Evolutionary conservation across 2,888 invertebrate genomes (phyloP), one percentile per base, ranked within the genome.

Genomic region (Diarsia brunnea): DNA sequence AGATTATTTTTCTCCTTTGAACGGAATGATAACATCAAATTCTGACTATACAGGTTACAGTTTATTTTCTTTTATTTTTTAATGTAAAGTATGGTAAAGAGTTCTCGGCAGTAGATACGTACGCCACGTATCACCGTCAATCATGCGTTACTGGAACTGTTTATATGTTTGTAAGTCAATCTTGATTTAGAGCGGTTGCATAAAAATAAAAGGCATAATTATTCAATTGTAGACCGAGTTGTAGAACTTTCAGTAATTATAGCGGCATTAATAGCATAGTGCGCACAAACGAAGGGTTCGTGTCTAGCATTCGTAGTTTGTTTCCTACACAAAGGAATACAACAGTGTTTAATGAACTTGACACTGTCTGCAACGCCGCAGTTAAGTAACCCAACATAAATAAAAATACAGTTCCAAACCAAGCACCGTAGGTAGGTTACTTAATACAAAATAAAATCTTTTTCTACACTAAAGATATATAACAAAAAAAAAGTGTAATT

Each of bases 231-330:
- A 74, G 72, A 80, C 75, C 77, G 55, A 77, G 81, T 74, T 67
- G 68, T 65, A 60, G 73, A 79, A 75, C 81, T 79, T 81, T 76
- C 79, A 84, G 89, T 91, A 91, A 90, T 91, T 90, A 91, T 91
- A 88, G 88, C 86, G 83, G 83, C 85, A 80, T 89, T 91, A 91
- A 91, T 91, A 84, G 86, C 87, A 83, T 80, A 81, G 79, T 79
- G 81, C 84, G 75, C 75, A 86, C 89, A 90, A 92, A 91, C 87
- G 84, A 88, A 88, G 82, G 76, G 87, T 90, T 88, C 91, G 91
- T 91, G 90, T 89, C 84, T 87, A 79, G 77, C 84, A 85, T 89
- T 89, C 70, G 74, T 84, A 85, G 86, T 86, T 80, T 63, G 67
- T 53, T 76, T 77, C 72, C 67, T 69, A 72, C 75, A 80, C 84